Conservation (phyloP, 1,140 invertebrate species). For the Galleria mellonella region DNA sequence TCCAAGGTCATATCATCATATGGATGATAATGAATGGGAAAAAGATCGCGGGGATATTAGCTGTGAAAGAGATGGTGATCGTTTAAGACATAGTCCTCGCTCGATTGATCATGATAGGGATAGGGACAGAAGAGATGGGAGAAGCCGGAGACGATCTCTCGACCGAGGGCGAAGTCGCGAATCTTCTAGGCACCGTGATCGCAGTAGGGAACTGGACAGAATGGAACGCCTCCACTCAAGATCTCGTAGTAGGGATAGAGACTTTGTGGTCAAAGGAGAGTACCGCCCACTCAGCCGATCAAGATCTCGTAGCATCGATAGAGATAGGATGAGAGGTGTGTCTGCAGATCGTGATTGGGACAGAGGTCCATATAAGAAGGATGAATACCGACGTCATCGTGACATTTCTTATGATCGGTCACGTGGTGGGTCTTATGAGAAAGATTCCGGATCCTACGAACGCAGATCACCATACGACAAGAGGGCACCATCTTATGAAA, state of each 20-base stretch:
- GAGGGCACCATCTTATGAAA: slow-evolving; percentile 61
- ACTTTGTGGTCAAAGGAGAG: slow-evolving; percentile 68
- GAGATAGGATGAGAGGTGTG: slow-evolving; percentile 52
- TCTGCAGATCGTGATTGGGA: slow-evolving; percentile 68
- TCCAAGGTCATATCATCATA: slow-evolving; percentile 75
- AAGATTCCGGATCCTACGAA: slow-evolving; percentile 35
- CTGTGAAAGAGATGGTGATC: slow-evolving; percentile 64
- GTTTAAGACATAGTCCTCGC: slow-evolving; percentile 50
- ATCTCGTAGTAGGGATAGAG: slow-evolving; percentile 72
- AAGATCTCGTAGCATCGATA: slow-evolving; percentile 60
- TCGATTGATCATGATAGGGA: slow-evolving; percentile 48
- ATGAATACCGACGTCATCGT: slow-evolving; percentile 65
- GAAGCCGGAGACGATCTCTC: slow-evolving; percentile 46
- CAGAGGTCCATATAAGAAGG: slow-evolving; percentile 69
- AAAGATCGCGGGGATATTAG: slow-evolving; percentile 67
- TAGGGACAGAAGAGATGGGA: slow-evolving; percentile 42
- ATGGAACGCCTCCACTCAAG: slow-evolving; percentile 67
- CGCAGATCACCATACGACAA: slow-evolving; percentile 61
- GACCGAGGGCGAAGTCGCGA: slow-evolving; percentile 40
- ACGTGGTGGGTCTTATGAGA: slow-evolving; percentile 58
- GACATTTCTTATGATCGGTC: slow-evolving; percentile 62
- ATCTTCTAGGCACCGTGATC: slow-evolving; percentile 41
- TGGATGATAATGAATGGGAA: slow-evolving; percentile 74
- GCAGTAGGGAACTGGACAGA: slow-evolving; percentile 48
- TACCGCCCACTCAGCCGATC: slow-evolving; percentile 61